phyloP scores from a whole-genome alignment of 92 coral and sea anemone species.

The Epizoanthus stellaris region DNA sequence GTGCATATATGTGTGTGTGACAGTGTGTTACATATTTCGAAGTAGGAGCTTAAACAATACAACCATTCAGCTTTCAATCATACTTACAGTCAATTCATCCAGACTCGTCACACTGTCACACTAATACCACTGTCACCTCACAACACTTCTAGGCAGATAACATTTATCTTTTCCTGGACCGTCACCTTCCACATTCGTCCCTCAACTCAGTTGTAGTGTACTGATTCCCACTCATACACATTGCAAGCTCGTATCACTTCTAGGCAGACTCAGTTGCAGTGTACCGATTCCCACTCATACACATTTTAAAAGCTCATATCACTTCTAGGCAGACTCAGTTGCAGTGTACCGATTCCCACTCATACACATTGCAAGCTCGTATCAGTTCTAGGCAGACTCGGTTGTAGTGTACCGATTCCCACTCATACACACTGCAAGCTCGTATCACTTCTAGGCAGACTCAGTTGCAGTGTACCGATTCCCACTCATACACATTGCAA shows the following conservation, averaged over 20 bases:
- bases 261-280: neutral
- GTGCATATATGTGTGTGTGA: no score
- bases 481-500: neutral
- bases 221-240: neutral
- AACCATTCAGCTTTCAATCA: neutral
- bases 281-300: neutral
- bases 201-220: neutral
- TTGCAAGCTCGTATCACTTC: neutral
- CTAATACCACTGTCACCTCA: constrained; percentile 25
- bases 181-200: neutral
- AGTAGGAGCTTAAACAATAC: no score
- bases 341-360: neutral
- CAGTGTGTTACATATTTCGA: no score
- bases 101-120: constrained; percentile 26
- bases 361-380: neutral
- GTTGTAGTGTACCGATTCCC: neutral
- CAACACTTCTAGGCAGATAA: neutral
- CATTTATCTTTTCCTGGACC: neutral
- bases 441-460: neutral
- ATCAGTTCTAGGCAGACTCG: neutral
- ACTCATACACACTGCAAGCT: neutral
- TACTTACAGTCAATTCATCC: constrained; percentile 37
- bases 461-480: neutral
- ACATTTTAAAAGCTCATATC: neutral
- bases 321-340: neutral